phyloP scores from a whole-genome alignment of 2,797 vertebrate species.

The Mallotus villosus region DNA sequence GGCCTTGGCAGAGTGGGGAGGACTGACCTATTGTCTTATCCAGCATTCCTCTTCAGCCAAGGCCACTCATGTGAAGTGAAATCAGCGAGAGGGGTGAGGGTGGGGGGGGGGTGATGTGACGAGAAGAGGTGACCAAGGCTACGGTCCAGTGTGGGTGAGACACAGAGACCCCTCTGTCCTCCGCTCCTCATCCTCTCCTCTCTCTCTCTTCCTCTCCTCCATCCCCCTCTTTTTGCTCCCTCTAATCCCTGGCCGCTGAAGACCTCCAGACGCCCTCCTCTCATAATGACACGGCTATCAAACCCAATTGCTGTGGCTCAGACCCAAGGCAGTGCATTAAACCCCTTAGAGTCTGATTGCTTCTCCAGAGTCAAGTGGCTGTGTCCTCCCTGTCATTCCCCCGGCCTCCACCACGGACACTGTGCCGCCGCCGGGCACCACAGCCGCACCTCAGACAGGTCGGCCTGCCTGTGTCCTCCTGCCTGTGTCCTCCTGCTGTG shows the following conservation, averaged over 20 bases:
- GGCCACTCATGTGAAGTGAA: constrained; percentile 53
- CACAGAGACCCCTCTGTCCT: constrained; percentile 49
- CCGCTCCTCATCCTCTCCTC: constrained; percentile 34
- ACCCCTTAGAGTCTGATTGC: constrained; percentile 79
- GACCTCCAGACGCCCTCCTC: constrained; percentile 79
- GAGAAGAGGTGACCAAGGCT: constrained; percentile 48
- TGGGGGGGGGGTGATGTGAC: constrained; percentile 50
- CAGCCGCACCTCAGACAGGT: background rate
- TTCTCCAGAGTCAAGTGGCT: constrained; percentile 81
- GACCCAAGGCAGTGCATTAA: constrained; percentile 80
- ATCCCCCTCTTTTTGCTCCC: constrained; percentile 32
- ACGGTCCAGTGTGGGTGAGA: constrained; percentile 37
- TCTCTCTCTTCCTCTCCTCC: constrained; percentile 29
- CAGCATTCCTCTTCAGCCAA: constrained; percentile 41
- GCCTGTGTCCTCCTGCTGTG: background rate
- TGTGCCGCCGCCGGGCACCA: background rate
- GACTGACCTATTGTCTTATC: constrained; percentile 56
- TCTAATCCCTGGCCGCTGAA: constrained; percentile 75
- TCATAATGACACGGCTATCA: constrained; percentile 82
- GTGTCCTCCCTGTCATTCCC: constrained; percentile 71
- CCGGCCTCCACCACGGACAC: constrained; percentile 48
- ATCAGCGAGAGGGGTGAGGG: constrained; percentile 53
- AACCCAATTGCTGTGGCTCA: constrained; percentile 81
- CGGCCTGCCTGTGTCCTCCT: no score
- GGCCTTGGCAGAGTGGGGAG: constrained; percentile 20